A percentile compares a stretch with the other conserved stretches of the same genome.
Conservation (phyloP, 2,797 vertebrate genomes). For the Mormyrops boulengeri region DNA sequence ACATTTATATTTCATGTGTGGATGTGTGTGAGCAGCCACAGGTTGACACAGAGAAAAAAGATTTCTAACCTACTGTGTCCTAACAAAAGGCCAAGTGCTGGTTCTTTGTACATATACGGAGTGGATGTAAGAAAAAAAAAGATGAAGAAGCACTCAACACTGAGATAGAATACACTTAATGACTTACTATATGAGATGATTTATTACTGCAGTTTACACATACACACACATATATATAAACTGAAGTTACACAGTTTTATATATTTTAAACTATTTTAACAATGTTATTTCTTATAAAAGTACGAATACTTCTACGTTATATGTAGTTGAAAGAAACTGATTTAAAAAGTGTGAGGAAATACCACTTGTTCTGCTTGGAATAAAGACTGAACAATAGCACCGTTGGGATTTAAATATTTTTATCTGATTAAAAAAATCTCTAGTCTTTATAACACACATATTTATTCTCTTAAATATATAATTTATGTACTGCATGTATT, state of each 20-base stretch:
- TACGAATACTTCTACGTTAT: background rate
- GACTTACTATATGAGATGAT: background rate
- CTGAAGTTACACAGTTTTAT: background rate
- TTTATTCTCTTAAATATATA: background rate
- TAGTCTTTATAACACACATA: background rate
- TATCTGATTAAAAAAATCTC: background rate
- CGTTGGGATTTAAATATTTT: background rate
- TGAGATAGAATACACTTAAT: background rate
- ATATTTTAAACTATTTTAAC: background rate
- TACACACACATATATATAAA: background rate
- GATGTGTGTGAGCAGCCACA: background rate
- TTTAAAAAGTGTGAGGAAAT: background rate
- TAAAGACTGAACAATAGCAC: background rate
- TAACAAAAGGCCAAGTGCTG: background rate
- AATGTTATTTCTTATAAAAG: background rate
- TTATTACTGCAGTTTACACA: background rate
- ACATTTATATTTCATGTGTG: background rate
- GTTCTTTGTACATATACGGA: background rate
- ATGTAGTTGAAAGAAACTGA: background rate
- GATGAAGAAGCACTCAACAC: background rate
- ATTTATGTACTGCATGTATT: background rate
- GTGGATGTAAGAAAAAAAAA: background rate
- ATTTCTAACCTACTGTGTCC: background rate
- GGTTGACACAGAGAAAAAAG: background rate
- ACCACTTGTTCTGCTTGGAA: background rate